Conservation (phyloP, 2,797 vertebrate species). For the Naso thynnoides region DNA sequence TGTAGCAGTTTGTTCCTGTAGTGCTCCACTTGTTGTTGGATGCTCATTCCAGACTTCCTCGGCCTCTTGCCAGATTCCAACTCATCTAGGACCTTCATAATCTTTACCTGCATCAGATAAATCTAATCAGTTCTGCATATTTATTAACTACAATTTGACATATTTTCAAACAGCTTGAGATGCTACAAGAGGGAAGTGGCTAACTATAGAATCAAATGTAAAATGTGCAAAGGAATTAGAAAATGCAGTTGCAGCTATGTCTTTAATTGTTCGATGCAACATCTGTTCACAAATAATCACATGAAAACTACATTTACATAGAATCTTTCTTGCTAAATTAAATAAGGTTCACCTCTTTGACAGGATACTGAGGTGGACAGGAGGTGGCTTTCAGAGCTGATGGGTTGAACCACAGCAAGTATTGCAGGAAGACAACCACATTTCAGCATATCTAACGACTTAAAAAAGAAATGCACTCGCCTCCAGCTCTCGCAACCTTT, state of each 20-base stretch:
- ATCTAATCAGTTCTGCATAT: background rate
- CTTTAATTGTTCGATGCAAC: background rate
- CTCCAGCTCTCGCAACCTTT: conserved; percentile 86
- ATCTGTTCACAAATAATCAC: background rate
- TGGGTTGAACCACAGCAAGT: background rate
- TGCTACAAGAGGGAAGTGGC: background rate
- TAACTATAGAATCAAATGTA: no score
- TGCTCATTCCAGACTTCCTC: conserved; percentile 81
- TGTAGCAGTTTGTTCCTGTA: conserved; percentile 88
- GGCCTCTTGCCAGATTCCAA: conserved; percentile 84
- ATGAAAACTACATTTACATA: background rate
- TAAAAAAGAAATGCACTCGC: conserved; percentile 53
- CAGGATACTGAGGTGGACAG: background rate
- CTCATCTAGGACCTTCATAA: conserved; percentile 88
- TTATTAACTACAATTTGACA: background rate
- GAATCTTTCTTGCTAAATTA: background rate
- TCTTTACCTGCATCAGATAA: conserved; percentile 80
- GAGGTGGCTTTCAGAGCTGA: background rate
- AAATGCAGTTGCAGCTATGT: background rate
- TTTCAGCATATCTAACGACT: background rate
- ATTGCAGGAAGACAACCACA: background rate
- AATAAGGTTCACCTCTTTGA: background rate
- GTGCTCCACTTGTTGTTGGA: conserved; percentile 86
- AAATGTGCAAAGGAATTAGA: background rate
- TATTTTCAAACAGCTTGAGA: background rate